Percentiles rank a stretch among this genome's conserved stretches.
phyloP scores from a whole-genome alignment of 2,888 invertebrate species.

The Miltochrista miniata region DNA sequence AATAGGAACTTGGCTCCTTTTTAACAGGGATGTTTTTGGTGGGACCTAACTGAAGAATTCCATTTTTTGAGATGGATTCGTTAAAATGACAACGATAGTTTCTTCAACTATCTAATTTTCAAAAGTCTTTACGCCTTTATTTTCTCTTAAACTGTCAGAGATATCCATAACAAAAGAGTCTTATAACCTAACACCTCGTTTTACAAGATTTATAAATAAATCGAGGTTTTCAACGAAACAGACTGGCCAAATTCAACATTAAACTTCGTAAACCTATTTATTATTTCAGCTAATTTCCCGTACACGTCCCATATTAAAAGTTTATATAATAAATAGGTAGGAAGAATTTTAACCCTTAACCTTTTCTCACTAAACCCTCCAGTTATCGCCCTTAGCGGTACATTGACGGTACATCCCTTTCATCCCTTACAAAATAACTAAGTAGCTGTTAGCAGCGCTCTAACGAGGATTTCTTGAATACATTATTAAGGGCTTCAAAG shows the following conservation, averaged over 20 bases:
- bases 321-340: constrained; percentile 20
- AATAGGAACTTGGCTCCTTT: too few species aligned
- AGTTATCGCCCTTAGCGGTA: constrained; percentile 10
- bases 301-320: neutral
- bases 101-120: too few species aligned
- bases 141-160: too few species aligned
- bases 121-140: too few species aligned
- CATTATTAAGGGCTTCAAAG: constrained; percentile 8
- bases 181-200: too few species aligned
- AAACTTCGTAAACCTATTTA: neutral
- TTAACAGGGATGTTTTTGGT: too few species aligned
- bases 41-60: too few species aligned
- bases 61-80: too few species aligned
- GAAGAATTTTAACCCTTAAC: constrained; percentile 13
- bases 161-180: too few species aligned
- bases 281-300: constrained; percentile 4
- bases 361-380: constrained; percentile 14
- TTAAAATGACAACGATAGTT: too few species aligned
- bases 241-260: neutral
- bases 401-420: constrained; percentile 3
- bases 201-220: too few species aligned
- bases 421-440: constrained; percentile 12
- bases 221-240: too few species aligned
- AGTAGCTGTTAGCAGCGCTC: constrained; percentile 9
- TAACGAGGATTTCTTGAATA: constrained; percentile 12